A percentile compares a stretch with the other conserved stretches of the same genome.
Evolutionary conservation across 2,113 vertebrate species (phyloP).

Genomic region (Equus przewalskii): DNA sequence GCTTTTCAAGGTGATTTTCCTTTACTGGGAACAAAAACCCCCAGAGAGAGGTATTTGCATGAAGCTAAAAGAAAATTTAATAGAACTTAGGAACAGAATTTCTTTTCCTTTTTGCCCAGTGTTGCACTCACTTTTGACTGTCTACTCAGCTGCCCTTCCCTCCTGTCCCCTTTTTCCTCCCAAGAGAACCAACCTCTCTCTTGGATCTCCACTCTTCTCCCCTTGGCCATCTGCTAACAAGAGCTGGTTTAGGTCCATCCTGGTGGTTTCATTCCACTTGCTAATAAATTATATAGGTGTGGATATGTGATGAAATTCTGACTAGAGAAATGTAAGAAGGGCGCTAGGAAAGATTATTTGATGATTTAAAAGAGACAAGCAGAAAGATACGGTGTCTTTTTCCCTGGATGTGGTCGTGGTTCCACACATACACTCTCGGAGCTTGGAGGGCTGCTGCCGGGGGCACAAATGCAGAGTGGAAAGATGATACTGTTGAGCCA

Average conservation of each 20-base stretch:
- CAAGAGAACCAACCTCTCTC: not conserved
- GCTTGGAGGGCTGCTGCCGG: not conserved
- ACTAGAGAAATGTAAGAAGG: not conserved
- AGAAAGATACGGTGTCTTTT: not conserved
- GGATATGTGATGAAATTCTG: not conserved
- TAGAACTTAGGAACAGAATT: conserved; percentile 34
- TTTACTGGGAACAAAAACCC: conserved; percentile 52
- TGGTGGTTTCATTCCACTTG: not conserved
- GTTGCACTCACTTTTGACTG: not conserved
- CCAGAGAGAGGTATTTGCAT: conserved; percentile 40
- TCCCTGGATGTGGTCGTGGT: not conserved
- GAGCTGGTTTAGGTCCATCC: not conserved
- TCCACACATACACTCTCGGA: not conserved
- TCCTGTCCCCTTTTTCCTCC: not conserved
- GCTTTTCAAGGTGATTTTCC: conserved; percentile 60
- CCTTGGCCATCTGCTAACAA: not conserved
- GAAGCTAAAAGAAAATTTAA: conserved; percentile 56
- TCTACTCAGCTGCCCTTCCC: not conserved
- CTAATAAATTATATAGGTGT: not conserved
- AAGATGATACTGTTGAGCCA: not conserved
- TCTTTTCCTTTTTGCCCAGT: not conserved
- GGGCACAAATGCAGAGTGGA: not conserved
- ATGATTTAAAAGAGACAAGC: not conserved
- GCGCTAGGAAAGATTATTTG: not conserved
- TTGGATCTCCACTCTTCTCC: not conserved